These are phyloP conservation scores for Lethenteron camtschaticum DNA, from an alignment of 2,113 vertebrate species.

Conservation along the genomic window DNA sequence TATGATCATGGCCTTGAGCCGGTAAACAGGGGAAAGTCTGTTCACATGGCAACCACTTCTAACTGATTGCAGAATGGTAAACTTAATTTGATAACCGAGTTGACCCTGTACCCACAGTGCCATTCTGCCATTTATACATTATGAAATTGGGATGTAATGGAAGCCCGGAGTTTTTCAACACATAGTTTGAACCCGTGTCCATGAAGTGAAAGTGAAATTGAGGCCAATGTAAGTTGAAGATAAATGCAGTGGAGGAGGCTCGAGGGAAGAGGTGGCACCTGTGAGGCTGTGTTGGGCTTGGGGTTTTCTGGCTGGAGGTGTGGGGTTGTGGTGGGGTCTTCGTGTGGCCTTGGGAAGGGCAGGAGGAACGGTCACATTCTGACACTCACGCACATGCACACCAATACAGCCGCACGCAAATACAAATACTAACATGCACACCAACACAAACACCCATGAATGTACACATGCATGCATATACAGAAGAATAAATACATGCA, in stretches of 20 bases:
- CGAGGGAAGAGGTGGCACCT: neutral
- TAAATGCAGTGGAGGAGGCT: neutral
- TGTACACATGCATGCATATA: neutral
- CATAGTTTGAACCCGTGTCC: neutral
- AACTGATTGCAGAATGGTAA: no score
- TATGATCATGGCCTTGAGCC: no score
- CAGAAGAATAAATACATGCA: neutral
- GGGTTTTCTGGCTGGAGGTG: neutral
- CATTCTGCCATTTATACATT: no score
- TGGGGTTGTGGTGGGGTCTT: neutral
- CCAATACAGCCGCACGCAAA: neutral
- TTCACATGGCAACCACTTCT: no score
- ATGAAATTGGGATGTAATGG: no score
- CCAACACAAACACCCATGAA: neutral
- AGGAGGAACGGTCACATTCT: neutral
- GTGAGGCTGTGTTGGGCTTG: neutral
- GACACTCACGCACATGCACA: neutral
- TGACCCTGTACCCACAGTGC: no score
- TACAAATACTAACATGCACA: neutral
- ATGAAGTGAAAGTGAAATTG: neutral
- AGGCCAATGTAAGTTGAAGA: neutral
- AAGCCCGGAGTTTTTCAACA: no score
- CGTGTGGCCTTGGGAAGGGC: neutral
- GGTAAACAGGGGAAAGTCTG: no score
- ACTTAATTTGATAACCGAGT: no score